Percentiles rank a stretch among this genome's conserved stretches.
Evolutionary conservation across 1,140 invertebrate species (phyloP).

Genomic region (Theocolax elegans): DNA sequence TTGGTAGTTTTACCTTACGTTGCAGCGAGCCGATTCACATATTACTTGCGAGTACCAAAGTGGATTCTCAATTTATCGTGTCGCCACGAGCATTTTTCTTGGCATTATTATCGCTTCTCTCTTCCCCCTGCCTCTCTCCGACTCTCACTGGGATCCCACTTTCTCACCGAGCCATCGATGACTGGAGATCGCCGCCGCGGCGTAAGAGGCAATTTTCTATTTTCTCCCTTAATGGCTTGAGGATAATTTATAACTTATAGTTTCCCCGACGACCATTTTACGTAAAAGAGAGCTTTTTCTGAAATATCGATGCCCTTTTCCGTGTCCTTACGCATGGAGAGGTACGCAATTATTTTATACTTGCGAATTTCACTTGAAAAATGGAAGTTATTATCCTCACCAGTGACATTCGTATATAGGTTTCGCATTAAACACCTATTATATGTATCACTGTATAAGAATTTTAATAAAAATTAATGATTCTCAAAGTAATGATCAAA

Average conservation of each 20-base stretch:
- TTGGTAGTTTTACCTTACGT: no score
- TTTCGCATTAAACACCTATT: no score
- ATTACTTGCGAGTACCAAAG: no score
- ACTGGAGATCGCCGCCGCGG: not conserved
- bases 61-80: conserved; percentile 44
- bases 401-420: no score
- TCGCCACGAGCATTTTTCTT: conserved; percentile 35
- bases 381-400: no score
- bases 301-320: not conserved
- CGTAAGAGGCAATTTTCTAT: conserved; percentile 29
- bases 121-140: no score
- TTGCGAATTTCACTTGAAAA: no score
- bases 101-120: conserved; percentile 40
- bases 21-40: no score
- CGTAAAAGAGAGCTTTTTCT: conserved; percentile 1
- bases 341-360: not conserved
- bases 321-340: not conserved
- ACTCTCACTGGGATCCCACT: conserved; percentile 8
- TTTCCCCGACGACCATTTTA: not conserved
- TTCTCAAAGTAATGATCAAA: no score
- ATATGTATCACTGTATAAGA: no score
- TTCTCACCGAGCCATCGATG: not conserved
- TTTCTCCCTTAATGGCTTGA: conserved; percentile 20
- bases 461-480: no score
- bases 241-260: conserved; percentile 21